A percentile compares a stretch with the other conserved stretches of the same genome.
Conservation (phyloP, 2,888 invertebrate species). For the Lapara coniferarum region DNA sequence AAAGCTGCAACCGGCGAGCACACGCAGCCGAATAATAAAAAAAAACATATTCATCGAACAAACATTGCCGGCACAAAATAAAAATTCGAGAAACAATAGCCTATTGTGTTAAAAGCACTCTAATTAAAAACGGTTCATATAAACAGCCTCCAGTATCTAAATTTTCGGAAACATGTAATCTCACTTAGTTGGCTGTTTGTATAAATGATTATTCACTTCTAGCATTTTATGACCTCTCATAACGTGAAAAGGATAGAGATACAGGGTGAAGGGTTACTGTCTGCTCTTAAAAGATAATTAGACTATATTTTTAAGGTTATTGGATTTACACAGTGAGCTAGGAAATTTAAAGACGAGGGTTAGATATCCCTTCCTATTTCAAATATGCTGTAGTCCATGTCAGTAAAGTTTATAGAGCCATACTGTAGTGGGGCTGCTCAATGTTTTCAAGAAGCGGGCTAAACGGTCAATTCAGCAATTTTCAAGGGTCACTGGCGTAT, state of each 20-base stretch:
- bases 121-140: not conserved
- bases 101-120: not conserved
- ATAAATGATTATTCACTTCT: constrained; percentile 19
- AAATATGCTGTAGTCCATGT: not conserved
- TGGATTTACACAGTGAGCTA: constrained; percentile 3
- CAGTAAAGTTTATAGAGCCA: no score
- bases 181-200: constrained; percentile 17
- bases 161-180: constrained; percentile 14
- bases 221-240: constrained; percentile 1
- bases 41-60: no score
- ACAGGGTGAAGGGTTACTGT: constrained; percentile 8
- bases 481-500: no score
- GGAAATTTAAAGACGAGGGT: not conserved
- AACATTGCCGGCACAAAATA: no score
- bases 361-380: not conserved
- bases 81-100: not conserved
- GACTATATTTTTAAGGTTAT: constrained; percentile 13
- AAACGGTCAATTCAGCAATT: no score
- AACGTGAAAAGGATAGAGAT: constrained; percentile 3
- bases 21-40: no score
- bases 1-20: no score
- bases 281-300: constrained; percentile 22
- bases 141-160: not conserved
- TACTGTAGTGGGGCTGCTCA: no score
- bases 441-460: no score